Percentiles rank a stretch among this genome's conserved stretches.
Evolutionary conservation across 2,113 vertebrate species (phyloP).

Genomic region (Orthonyx spaldingii): DNA sequence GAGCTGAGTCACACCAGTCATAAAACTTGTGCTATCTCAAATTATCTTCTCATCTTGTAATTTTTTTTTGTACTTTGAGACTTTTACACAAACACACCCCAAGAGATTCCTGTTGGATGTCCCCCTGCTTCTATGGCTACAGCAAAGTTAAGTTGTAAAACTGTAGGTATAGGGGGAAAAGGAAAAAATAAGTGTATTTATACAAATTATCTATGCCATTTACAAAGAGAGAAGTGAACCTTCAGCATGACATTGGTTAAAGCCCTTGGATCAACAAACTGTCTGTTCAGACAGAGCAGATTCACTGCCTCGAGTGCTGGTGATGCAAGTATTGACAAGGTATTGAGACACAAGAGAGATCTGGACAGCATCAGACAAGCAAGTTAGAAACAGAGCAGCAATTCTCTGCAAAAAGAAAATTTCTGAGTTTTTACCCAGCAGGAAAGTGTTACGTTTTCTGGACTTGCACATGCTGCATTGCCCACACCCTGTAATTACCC

Average conservation of each 20-base stretch:
- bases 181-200: neutral
- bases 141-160: neutral
- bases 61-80: neutral
- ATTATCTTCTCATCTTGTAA: neutral
- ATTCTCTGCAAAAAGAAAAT: neutral
- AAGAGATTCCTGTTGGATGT: neutral
- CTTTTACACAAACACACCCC: neutral
- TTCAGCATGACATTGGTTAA: neutral
- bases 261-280: neutral
- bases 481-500: neutral
- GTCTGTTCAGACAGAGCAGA: neutral
- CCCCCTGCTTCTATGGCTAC: neutral
- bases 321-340: neutral
- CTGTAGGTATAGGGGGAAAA: fast-evolving
- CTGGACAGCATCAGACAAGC: neutral
- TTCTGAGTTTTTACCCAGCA: neutral
- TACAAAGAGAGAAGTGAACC: neutral
- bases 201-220: neutral
- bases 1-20: fast-evolving
- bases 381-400: neutral
- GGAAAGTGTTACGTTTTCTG: neutral
- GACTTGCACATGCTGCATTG: neutral
- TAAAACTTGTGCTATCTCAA: neutral
- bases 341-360: neutral
- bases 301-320: neutral